A percentile compares a stretch with the other conserved stretches of the same genome.
These are phyloP conservation scores for Scatophagus argus DNA, from an alignment of 2,113 vertebrate species.

Conservation along the genomic window DNA sequence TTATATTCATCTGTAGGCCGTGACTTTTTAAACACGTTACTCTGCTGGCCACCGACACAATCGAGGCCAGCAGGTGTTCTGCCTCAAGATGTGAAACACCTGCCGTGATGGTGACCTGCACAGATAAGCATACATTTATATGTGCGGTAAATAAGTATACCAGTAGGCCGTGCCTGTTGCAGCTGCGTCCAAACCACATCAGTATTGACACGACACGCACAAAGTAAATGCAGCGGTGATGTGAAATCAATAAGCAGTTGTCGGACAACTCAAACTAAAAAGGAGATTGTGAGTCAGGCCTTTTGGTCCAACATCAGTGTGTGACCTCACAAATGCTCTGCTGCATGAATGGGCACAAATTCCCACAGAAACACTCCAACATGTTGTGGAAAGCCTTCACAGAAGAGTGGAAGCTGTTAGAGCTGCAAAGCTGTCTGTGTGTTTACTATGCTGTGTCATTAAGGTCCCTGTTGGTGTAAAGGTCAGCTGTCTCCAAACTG, in stretches of 20 bases:
- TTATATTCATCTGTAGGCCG: conserved; percentile 17
- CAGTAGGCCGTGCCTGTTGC: conserved; percentile 18
- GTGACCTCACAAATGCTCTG: no score
- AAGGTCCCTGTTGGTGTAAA: no score
- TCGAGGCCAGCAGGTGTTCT: conserved; percentile 43
- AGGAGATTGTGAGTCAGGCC: neutral
- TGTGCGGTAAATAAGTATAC: conserved; percentile 15
- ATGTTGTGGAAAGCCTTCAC: no score
- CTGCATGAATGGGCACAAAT: no score
- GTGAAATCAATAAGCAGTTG: neutral
- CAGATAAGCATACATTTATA: conserved; percentile 11
- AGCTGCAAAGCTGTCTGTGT: no score
- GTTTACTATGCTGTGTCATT: no score
- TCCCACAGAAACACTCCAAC: no score
- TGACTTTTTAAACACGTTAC: conserved; percentile 6
- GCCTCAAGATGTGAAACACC: conserved; percentile 16
- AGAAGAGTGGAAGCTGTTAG: no score
- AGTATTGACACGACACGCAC: neutral
- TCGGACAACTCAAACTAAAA: no score
- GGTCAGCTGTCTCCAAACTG: no score
- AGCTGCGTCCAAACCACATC: conserved; percentile 11
- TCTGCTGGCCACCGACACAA: conserved; percentile 14
- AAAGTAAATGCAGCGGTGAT: neutral
- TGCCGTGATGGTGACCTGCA: conserved; percentile 12
- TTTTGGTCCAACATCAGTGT: no score